Conservation (phyloP, 2,888 invertebrate genomes). For the Zygaena filipendulae region DNA sequence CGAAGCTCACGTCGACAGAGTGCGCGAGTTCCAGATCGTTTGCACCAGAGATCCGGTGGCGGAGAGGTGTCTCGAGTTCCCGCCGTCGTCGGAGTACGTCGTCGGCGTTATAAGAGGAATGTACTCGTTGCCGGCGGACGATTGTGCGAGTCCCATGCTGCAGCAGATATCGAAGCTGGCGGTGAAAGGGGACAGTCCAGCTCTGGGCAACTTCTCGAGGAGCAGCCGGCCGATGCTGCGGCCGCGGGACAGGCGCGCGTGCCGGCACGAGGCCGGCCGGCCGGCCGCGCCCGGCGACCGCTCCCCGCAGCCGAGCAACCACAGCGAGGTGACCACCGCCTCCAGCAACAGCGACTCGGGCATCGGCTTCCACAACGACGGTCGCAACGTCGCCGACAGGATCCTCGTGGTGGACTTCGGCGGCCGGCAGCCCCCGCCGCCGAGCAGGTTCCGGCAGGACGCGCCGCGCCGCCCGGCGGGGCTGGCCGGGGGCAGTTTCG, state of each 20-base stretch:
- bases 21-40: conserved; percentile 85
- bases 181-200: conserved; percentile 54
- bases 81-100: conserved; percentile 83
- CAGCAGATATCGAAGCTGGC: conserved; percentile 55
- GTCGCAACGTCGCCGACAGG: conserved; percentile 83
- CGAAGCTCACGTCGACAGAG: conserved; percentile 80
- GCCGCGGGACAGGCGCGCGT: conserved; percentile 40
- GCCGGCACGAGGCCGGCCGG: conserved; percentile 38
- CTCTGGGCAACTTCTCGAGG: conserved; percentile 44
- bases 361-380: conserved; percentile 92
- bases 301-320: conserved; percentile 87
- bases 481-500: conserved; percentile 51
- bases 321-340: conserved; percentile 82
- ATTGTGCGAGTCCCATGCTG: conserved; percentile 43
- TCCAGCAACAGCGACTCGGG: conserved; percentile 96
- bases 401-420: conserved; percentile 83
- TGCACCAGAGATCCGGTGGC: conserved; percentile 84
- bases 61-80: conserved; percentile 89
- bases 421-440: conserved; percentile 38
- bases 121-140: conserved; percentile 71
- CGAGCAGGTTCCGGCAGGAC: conserved; percentile 39
- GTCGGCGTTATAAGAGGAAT: conserved; percentile 78
- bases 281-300: conserved; percentile 70
- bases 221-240: conserved; percentile 42
- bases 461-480: conserved; percentile 47